Percentiles rank a stretch among this genome's conserved stretches.
These are phyloP conservation scores for Blastomussa wellsi DNA, from an alignment of 92 coral and sea anemone species.

Conservation along the genomic window DNA sequence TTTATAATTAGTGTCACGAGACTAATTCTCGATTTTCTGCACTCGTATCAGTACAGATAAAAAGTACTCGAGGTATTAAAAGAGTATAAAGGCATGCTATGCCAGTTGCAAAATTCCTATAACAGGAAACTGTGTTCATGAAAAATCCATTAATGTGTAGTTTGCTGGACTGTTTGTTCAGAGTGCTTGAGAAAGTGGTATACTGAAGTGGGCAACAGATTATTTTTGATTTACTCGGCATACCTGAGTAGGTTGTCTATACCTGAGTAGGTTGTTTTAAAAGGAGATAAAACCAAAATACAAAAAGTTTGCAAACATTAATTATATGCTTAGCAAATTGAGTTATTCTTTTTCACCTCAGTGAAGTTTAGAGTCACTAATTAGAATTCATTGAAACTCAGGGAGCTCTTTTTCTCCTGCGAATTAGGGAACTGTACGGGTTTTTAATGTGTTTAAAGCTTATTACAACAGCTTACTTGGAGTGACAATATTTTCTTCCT, in stretches of 20 bases:
- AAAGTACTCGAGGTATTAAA: not conserved
- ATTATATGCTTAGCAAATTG: slow-evolving; percentile 1
- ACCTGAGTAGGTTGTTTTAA: not conserved
- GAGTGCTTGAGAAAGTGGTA: not conserved
- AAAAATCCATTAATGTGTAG: not conserved
- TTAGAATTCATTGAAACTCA: not conserved
- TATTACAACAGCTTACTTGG: not conserved
- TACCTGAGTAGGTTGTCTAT: not conserved
- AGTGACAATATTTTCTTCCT: not conserved
- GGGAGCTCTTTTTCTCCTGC: not conserved
- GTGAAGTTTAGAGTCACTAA: slow-evolving; percentile 17
- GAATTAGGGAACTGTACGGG: not conserved
- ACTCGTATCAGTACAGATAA: not conserved
- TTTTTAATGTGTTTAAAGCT: not conserved
- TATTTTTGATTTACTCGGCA: no score
- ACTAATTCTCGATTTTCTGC: not conserved
- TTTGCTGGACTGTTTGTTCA: no score
- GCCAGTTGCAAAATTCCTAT: not conserved
- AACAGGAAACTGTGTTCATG: not conserved
- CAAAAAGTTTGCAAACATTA: not conserved
- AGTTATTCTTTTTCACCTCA: not conserved
- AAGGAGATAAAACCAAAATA: not conserved
- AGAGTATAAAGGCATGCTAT: not conserved
- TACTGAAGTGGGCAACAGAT: not conserved
- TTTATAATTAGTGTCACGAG: not conserved